Percentiles rank a stretch among this genome's conserved stretches.
These are phyloP conservation scores for Drosophila punjabiensis DNA, from an alignment of 1,140 invertebrate genomes.

Conservation along the genomic window DNA sequence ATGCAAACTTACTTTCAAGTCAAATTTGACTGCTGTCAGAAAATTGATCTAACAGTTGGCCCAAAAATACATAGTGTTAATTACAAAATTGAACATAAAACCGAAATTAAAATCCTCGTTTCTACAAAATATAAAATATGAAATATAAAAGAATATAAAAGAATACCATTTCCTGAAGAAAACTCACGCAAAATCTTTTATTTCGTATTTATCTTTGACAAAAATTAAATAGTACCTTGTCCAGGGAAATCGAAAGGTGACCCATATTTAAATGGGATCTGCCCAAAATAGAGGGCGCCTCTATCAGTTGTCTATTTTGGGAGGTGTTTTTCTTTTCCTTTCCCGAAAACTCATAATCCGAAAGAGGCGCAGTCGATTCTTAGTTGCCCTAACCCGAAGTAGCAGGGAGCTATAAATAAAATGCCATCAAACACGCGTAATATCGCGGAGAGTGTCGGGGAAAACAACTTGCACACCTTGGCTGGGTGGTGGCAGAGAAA, in stretches of 20 bases:
- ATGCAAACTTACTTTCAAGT: too few relatives aligned
- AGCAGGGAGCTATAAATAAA: slow-evolving; percentile 67
- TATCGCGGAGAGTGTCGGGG: slow-evolving; percentile 39
- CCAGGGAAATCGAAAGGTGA: slow-evolving; percentile 12
- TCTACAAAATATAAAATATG: not conserved
- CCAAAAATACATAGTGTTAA: not conserved
- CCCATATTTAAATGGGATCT: slow-evolving; percentile 14
- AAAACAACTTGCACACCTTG: slow-evolving; percentile 49
- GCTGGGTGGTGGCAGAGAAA: slow-evolving; percentile 6
- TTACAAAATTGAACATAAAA: not conserved
- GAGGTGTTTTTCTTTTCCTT: slow-evolving; percentile 58
- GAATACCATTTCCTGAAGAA: not conserved
- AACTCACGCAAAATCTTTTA: not conserved
- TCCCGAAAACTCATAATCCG: slow-evolving; percentile 66
- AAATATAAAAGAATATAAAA: too few relatives aligned
- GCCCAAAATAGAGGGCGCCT: slow-evolving; percentile 59
- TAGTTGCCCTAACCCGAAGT: slow-evolving; percentile 71
- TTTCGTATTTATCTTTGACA: not conserved
- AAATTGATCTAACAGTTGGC: too few relatives aligned
- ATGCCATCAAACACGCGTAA: slow-evolving; percentile 59
- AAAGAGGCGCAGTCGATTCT: slow-evolving; percentile 49
- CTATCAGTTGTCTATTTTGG: slow-evolving; percentile 63
- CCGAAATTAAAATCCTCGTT: not conserved
- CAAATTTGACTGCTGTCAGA: too few relatives aligned
- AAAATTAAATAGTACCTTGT: not conserved